Conservation (phyloP, 1,140 invertebrate genomes). For the Brachionus calyciflorus region DNA sequence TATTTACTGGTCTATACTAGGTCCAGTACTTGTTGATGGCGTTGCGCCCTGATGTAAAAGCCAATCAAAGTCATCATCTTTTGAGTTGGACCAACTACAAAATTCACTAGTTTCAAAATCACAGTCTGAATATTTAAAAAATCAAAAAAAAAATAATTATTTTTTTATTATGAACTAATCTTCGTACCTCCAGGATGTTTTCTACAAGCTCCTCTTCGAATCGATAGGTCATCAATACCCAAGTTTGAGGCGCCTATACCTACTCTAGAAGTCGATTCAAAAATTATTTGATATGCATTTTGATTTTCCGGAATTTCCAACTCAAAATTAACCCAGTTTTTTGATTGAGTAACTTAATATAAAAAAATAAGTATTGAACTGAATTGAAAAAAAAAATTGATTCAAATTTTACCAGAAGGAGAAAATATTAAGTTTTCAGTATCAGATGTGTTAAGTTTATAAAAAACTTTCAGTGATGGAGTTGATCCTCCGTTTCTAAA, state of each 20-base stretch:
- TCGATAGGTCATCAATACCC: slow-evolving; percentile 26
- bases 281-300: slow-evolving; percentile 3
- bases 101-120: slow-evolving; percentile 9
- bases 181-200: slow-evolving; percentile 20
- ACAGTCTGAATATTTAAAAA: neutral
- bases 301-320: slow-evolving; percentile 12
- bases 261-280: slow-evolving; percentile 16
- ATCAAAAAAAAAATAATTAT: neutral
- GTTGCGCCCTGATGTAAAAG: slow-evolving; percentile 50
- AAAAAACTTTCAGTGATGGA: slow-evolving; percentile 7
- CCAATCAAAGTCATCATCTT: slow-evolving; percentile 54
- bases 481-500: slow-evolving; percentile 9
- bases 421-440: neutral
- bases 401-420: neutral
- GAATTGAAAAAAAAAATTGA: neutral
- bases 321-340: slow-evolving; percentile 27
- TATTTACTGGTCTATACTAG: slow-evolving; percentile 65
- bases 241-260: slow-evolving; percentile 16
- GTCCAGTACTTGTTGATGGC: slow-evolving; percentile 52
- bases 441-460: neutral
- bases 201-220: slow-evolving; percentile 11
- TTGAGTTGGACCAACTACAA: slow-evolving; percentile 34
- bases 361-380: neutral
- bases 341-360: slow-evolving; percentile 7
- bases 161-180: neutral